Conservation (phyloP, 2,113 vertebrate genomes). For the Balaeniceps rex region DNA sequence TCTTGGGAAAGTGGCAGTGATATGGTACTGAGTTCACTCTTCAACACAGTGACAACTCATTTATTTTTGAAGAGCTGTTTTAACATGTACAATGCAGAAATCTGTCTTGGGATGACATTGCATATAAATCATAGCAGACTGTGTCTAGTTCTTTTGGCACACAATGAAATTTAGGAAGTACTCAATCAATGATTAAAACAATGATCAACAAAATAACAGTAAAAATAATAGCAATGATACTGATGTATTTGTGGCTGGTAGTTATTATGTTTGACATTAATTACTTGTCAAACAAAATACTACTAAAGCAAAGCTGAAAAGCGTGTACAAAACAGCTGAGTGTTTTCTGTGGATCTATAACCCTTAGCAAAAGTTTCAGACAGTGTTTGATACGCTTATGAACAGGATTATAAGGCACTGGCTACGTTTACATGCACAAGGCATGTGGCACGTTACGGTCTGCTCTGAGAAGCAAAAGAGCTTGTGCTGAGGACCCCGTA, state of each 20-base stretch:
- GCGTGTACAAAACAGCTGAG: background rate
- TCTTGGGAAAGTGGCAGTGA: background rate
- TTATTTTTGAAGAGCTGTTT: slow-evolving; percentile 29
- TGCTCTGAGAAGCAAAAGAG: background rate
- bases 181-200: slow-evolving; percentile 34
- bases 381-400: background rate
- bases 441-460: background rate
- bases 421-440: background rate
- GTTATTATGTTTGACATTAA: background rate
- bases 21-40: background rate
- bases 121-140: background rate
- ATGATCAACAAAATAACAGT: background rate
- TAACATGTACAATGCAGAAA: background rate
- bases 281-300: background rate
- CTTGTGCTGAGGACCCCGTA: background rate
- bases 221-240: background rate
- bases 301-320: background rate
- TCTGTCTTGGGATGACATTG: background rate
- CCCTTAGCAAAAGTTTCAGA: background rate
- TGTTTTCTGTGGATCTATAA: background rate
- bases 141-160: background rate
- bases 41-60: background rate
- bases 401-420: background rate
- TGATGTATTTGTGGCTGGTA: slow-evolving; percentile 6
- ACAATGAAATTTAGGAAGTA: background rate